phyloP scores from a whole-genome alignment of 2,888 invertebrate species.

The Tethea ocularis region DNA sequence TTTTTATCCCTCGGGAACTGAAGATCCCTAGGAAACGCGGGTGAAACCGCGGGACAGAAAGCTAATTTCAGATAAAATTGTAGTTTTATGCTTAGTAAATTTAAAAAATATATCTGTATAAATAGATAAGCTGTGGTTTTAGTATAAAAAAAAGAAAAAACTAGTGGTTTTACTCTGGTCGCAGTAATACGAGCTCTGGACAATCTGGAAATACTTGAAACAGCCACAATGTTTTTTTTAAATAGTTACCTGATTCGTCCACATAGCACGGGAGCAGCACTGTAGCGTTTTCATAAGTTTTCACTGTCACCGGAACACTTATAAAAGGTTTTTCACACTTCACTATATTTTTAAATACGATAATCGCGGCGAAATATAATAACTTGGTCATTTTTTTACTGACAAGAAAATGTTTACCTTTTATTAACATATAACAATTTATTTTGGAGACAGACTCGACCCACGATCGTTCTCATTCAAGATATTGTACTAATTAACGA shows the following conservation, averaged over 20 bases:
- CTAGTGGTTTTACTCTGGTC: no score
- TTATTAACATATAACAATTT: not conserved
- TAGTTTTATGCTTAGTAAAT: no score
- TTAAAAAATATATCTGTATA: no score
- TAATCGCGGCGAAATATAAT: constrained; percentile 26
- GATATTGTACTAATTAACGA: not conserved
- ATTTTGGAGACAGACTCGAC: not conserved
- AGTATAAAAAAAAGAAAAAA: no score
- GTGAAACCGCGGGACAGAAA: no score
- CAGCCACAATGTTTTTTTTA: no score
- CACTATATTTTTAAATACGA: constrained; percentile 33
- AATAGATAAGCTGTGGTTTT: no score
- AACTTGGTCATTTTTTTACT: constrained; percentile 32
- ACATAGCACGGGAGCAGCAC: constrained; percentile 91
- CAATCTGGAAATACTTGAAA: no score
- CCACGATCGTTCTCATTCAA: not conserved
- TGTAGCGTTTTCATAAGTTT: constrained; percentile 90
- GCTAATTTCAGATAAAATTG: no score
- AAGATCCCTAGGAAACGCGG: no score
- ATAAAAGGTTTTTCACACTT: constrained; percentile 81
- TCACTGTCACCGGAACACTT: constrained; percentile 89
- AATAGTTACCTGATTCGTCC: constrained; percentile 80
- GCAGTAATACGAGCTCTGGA: no score
- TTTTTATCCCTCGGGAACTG: no score
- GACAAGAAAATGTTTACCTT: not conserved